Evolutionary conservation across 2,113 vertebrate genomes (phyloP).

Genomic region (Baryphthengus martii): DNA sequence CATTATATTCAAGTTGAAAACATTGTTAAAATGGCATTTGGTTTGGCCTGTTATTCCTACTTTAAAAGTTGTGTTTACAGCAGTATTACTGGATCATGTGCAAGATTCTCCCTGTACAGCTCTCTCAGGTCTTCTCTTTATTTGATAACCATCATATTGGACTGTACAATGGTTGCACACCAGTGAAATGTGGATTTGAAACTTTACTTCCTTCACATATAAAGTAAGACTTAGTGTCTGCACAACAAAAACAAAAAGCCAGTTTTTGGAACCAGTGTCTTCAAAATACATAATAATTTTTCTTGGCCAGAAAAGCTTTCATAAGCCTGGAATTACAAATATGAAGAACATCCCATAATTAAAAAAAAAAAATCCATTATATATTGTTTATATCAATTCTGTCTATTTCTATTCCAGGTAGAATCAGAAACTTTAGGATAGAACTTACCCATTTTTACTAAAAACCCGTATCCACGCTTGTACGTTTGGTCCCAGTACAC

Average conservation of each 20-base stretch:
- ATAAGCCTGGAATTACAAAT: neutral
- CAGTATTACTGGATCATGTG: neutral
- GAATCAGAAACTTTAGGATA: neutral
- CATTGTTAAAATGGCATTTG: neutral
- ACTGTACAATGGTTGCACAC: neutral
- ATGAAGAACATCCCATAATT: neutral
- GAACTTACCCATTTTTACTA: conserved; percentile 90
- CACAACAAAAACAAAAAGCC: neutral
- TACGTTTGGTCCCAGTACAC: conserved; percentile 90
- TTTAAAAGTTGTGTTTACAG: neutral
- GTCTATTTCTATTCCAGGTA: neutral
- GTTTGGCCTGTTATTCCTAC: neutral
- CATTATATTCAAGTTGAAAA: neutral
- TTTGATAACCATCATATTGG: neutral
- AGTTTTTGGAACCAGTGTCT: neutral
- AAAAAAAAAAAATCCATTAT: neutral
- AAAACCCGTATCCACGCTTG: conserved; percentile 95
- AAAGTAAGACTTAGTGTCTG: neutral
- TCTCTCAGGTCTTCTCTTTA: neutral
- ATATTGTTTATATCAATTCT: neutral
- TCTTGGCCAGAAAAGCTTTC: neutral
- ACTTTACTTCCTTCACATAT: neutral
- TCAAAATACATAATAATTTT: neutral
- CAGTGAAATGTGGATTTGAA: neutral
- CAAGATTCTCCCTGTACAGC: neutral